Evolutionary conservation across 2,113 vertebrate species (phyloP), one percentile per base, ranked within the genome.

Genomic region (Phalacrocorax pelagicus): DNA sequence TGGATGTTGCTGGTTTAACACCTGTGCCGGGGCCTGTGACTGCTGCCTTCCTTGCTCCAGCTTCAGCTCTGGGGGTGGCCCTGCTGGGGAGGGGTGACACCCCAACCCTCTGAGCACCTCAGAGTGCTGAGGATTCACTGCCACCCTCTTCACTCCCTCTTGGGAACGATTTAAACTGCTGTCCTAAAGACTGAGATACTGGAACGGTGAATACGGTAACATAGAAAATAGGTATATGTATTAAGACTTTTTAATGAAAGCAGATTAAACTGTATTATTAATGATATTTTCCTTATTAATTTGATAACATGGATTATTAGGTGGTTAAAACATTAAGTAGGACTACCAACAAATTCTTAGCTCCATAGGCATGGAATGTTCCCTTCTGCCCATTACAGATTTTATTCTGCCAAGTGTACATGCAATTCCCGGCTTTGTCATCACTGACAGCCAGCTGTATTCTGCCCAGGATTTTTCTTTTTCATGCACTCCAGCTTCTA

Each of bases 301-400:
- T 47, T n/a, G 58, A 30, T 16, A 46, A 69, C 26, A 36, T 59
- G 24, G 24, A 61, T 7, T 21, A 40, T 18, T 46, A 81, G 21
- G 26, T 38, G 14, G 47, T 40, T 40, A 87, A 77, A 90, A 81
- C 11, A 10, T 61, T 51, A 57, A 78, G 36, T 17, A 44, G 30
- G 55, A 49, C 20, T 71, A 44, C 16, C 21, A 40, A 40, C 54
- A 71, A 44, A 88, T 30, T 86, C 46, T 52, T 40, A 44, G 21
- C 34, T 34, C 29, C 29, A 5, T 18, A 71, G 47, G 13, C 23
- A 13, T 19, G 19, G 38, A 59, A 4, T 0, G 0, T 58, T 62
- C 44, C 24, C 26, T 54, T 62, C 38, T 58, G 13, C 11, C 75
- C 19, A 36, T 8, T 51, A 0, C 8, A 72, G 24, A 77, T 55